Conservation (phyloP, 2,888 invertebrate genomes). For the Ashinkailepas kermadecensis region DNA sequence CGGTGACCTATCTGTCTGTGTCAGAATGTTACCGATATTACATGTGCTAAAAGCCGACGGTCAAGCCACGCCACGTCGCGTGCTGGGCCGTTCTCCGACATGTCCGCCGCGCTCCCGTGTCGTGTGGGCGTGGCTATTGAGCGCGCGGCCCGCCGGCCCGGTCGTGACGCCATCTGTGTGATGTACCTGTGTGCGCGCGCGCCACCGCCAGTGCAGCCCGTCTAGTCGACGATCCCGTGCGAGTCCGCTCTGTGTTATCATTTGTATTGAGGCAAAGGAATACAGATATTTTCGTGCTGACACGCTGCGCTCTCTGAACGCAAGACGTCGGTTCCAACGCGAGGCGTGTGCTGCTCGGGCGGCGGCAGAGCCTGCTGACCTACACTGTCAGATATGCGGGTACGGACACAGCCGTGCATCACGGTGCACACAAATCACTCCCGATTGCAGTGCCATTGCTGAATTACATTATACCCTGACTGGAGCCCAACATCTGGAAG, state of each 20-base stretch:
- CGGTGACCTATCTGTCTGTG: neutral
- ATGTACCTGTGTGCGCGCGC: neutral
- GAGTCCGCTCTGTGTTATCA: neutral
- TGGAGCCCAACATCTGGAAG: no score
- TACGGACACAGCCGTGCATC: no score
- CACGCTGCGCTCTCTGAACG: no score
- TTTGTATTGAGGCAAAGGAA: neutral
- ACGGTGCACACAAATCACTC: no score
- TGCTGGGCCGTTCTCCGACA: neutral
- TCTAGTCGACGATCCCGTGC: neutral
- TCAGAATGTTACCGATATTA: neutral
- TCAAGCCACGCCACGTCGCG: no score
- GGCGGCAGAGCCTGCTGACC: no score
- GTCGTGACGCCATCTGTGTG: neutral
- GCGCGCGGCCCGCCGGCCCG: neutral
- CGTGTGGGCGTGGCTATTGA: neutral
- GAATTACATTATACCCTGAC: no score
- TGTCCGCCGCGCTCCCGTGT: neutral
- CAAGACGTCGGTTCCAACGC: no score
- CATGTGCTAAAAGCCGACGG: neutral
- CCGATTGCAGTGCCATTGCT: no score
- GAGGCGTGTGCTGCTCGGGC: neutral
- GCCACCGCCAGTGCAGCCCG: neutral
- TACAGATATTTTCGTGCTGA: constrained; percentile 6
- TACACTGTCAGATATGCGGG: no score